Conservation (phyloP, 2,797 vertebrate genomes). For the Sebastes nivosus region DNA sequence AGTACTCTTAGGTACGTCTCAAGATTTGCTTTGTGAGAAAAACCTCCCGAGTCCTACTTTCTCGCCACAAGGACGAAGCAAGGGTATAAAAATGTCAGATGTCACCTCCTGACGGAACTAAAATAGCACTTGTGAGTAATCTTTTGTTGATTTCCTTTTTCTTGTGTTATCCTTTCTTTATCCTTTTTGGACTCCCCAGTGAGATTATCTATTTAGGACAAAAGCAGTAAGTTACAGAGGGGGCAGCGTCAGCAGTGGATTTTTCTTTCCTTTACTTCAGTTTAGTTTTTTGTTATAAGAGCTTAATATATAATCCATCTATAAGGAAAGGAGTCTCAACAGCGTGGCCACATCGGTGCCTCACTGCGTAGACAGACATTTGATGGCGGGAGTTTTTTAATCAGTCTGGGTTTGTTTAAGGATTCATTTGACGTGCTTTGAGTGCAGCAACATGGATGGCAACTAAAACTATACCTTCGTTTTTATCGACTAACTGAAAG, state of each 20-base stretch:
- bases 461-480: background rate
- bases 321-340: background rate
- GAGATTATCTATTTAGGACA: constrained; percentile 37
- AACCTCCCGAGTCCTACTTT: background rate
- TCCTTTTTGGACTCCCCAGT: background rate
- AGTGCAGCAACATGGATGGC: background rate
- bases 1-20: background rate
- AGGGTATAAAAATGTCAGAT: background rate
- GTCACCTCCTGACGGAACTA: constrained; percentile 6
- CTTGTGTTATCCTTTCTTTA: constrained; percentile 23
- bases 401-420: background rate
- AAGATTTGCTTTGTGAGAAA: background rate
- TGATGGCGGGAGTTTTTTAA: background rate
- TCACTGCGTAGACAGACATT: background rate
- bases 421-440: background rate
- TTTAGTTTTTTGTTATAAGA: background rate
- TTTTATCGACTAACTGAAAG: background rate
- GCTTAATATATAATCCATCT: background rate
- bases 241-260: background rate
- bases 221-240: constrained; percentile 1
- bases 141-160: constrained; percentile 14
- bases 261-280: background rate
- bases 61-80: background rate
- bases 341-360: background rate
- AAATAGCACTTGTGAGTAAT: constrained; percentile 31